These are phyloP conservation scores for Clarias laeviceps DNA, from an alignment of 2,797 vertebrate species.

Conservation along the genomic window DNA sequence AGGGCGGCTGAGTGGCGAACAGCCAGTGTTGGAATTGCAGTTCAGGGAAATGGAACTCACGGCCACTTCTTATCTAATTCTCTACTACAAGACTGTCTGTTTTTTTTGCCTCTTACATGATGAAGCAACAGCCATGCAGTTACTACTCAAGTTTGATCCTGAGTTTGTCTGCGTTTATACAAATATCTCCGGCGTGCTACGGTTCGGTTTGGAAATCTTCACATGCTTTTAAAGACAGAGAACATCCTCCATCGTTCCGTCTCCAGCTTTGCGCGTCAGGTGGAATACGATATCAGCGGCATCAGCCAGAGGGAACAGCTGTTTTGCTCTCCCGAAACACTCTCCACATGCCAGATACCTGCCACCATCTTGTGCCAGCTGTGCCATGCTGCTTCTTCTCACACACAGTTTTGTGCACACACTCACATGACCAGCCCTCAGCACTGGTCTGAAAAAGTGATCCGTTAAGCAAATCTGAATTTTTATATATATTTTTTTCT, in stretches of 20 bases:
- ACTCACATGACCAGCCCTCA: background rate
- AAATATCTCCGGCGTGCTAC: background rate
- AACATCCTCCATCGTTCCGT: background rate
- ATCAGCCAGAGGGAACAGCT: slow-evolving; percentile 53
- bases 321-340: slow-evolving; percentile 50
- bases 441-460: slow-evolving; percentile 12
- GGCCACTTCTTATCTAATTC: slow-evolving; percentile 34
- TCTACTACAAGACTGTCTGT: slow-evolving; percentile 7
- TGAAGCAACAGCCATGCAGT: slow-evolving; percentile 11
- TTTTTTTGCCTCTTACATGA: slow-evolving; percentile 13
- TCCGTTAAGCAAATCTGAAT: background rate
- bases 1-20: slow-evolving; percentile 50
- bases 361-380: slow-evolving; percentile 52
- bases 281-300: slow-evolving; percentile 22
- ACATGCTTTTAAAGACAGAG: background rate
- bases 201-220: background rate
- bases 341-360: slow-evolving; percentile 44
- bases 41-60: slow-evolving; percentile 18
- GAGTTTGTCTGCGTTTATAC: background rate
- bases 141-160: background rate
- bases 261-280: background rate
- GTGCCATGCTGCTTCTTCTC: slow-evolving; percentile 33
- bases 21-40: slow-evolving; percentile 47
- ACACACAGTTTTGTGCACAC: background rate
- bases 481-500: background rate